Base-by-base conservation (phyloP, 2,797 vertebrate genomes). In the Diceros bicornis region DNA sequence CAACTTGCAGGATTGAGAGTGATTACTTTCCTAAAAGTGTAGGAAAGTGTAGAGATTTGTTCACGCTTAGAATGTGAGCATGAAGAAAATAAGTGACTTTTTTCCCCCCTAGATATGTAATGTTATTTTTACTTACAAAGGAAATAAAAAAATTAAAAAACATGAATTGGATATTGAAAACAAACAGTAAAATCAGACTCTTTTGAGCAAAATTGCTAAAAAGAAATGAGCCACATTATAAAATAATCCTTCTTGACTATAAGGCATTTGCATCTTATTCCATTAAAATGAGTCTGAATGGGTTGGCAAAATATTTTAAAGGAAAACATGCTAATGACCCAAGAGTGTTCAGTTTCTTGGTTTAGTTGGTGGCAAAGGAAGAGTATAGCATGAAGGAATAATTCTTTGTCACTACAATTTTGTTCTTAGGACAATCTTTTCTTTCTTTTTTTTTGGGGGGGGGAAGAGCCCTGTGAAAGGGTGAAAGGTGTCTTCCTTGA, bases 131-230 rank as follows among this genome's bases (percentile, higher is more conserved):
- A 52, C 59, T 96, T 86, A 79, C 4, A 55, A 90, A 69, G 17
- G 50, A 92, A 86, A 79, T 47, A 32, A 52, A 79, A 89, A 97
- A 52, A n/a, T n/a, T 18, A 66, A 92, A 92, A 92, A 55, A n/a
- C 32, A 77, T 59, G 23, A 57, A 64, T 74, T 84, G 66, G 23
- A 68, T 79, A 83, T n/a, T 34, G 69, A 88, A 95, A 89, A 59
- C 16, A 88, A 85, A 89, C 34, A 29, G 9, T 50, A 20, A 68
- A 87, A 91, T 32, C 27, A 17, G 37, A 85, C 78, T 94, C 62
- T 66, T 88, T 37, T 83, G 27, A 87, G 52, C 47, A 93, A 81
- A 93, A 71, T n/a, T 87, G 50, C 75, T 50, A 91, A 29, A 95
- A 52, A 90, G 55, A 83, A 32, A 61, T 93, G 50, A 87, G 64